Percentiles rank a stretch among this genome's conserved stretches.
Conservation (phyloP, 2,797 vertebrate species). For the Spheniscus humboldti region DNA sequence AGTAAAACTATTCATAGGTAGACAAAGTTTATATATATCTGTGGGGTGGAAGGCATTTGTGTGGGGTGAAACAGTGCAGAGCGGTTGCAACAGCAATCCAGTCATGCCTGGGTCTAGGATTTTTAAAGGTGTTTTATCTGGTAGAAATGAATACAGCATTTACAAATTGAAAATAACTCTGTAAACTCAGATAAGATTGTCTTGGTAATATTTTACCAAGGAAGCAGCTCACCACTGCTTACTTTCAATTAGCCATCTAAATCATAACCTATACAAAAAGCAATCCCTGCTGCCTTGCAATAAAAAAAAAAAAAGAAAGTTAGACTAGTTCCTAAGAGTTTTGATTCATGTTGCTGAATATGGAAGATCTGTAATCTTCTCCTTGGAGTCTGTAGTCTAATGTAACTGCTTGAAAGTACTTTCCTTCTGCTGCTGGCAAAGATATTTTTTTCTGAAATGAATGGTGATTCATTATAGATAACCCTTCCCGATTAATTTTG, state of each 20-base stretch:
- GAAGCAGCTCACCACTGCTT: slow-evolving; percentile 65
- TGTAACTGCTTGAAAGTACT: slow-evolving; percentile 61
- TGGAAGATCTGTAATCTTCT: slow-evolving; percentile 63
- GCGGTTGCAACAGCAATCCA: slow-evolving; percentile 35
- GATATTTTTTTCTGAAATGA: slow-evolving; percentile 45
- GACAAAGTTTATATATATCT: slow-evolving; percentile 28
- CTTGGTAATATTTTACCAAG: slow-evolving; percentile 69
- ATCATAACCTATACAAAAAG: slow-evolving; percentile 68
- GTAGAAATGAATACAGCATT: slow-evolving; percentile 68
- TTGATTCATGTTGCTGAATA: slow-evolving; percentile 66
- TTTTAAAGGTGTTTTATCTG: slow-evolving; percentile 68
- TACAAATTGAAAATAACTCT: slow-evolving; percentile 75
- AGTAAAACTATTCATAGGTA: slow-evolving; percentile 17
- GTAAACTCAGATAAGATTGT: slow-evolving; percentile 79
- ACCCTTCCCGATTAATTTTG: slow-evolving; percentile 74
- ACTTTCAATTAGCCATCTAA: slow-evolving; percentile 79
- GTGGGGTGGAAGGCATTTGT: slow-evolving; percentile 7
- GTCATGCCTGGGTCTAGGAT: slow-evolving; percentile 27
- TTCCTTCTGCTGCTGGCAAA: slow-evolving; percentile 50
- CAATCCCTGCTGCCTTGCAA: slow-evolving; percentile 61
- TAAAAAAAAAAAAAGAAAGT: slow-evolving; percentile 32
- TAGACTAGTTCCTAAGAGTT: slow-evolving; percentile 61
- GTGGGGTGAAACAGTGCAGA: neutral
- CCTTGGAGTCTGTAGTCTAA: slow-evolving; percentile 55
- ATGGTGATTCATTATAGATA: slow-evolving; percentile 77